A percentile compares a stretch with the other conserved stretches of the same genome.
phyloP scores from a whole-genome alignment of 2,888 invertebrate genomes.

The Agonopterix alstromeriana region DNA sequence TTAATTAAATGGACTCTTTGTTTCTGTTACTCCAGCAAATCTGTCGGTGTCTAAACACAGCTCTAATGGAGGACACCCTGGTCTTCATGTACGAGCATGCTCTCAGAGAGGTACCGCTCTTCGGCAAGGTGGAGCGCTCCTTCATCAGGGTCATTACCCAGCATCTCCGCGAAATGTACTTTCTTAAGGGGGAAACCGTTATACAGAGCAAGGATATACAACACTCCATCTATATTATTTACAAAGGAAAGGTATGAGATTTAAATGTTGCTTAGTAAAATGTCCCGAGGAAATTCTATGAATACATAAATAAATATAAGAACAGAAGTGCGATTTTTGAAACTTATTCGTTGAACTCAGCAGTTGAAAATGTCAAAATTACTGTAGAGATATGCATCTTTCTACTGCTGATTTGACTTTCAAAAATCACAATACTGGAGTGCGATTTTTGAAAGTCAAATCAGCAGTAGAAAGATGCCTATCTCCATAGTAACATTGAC shows the following conservation, averaged over 20 bases:
- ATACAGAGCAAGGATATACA: slow-evolving; percentile 67
- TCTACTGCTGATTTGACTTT: too few relatives aligned
- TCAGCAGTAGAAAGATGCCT: too few relatives aligned
- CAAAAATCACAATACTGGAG: too few relatives aligned
- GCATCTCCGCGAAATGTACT: slow-evolving; percentile 69
- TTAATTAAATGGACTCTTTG: too few relatives aligned
- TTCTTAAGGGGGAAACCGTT: slow-evolving; percentile 65
- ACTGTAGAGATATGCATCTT: too few relatives aligned
- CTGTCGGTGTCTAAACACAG: slow-evolving; percentile 66
- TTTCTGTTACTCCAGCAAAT: slow-evolving; percentile 37
- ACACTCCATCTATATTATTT: slow-evolving; percentile 65
- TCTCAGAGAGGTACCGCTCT: slow-evolving; percentile 70
- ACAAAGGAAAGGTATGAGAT: slow-evolving; percentile 61
- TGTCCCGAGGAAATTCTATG: too few relatives aligned
- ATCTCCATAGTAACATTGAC: too few relatives aligned
- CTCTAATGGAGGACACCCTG: slow-evolving; percentile 71
- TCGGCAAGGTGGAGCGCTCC: slow-evolving; percentile 68
- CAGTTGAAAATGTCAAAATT: too few relatives aligned
- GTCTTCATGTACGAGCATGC: slow-evolving; percentile 72
- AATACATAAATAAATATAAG: too few relatives aligned
- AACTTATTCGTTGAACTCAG: too few relatives aligned
- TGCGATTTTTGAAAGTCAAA: too few relatives aligned
- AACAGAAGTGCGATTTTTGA: too few relatives aligned
- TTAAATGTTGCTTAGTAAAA: not conserved
- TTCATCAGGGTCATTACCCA: slow-evolving; percentile 74